Evolutionary conservation across 2,797 vertebrate genomes (phyloP).

Genomic region (Peromyscus melanophrys): DNA sequence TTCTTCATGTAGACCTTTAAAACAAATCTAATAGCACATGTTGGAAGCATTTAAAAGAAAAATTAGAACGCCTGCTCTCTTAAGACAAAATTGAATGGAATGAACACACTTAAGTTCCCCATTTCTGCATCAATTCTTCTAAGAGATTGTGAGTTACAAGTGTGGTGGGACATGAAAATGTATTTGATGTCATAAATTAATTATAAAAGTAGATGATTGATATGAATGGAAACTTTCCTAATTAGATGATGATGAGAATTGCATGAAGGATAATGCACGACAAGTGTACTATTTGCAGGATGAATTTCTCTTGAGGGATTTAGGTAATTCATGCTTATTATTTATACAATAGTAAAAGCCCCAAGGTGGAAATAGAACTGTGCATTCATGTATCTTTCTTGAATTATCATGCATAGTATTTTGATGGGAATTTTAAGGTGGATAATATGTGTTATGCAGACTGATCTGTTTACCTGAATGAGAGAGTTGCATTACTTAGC

Average conservation of each 20-base stretch:
- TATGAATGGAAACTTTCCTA: conserved; percentile 61
- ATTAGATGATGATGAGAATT: conserved; percentile 75
- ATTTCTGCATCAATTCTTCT: conserved; percentile 51
- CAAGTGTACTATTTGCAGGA: conserved; percentile 51
- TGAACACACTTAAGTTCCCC: background rate
- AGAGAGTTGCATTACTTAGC: background rate
- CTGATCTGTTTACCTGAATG: background rate
- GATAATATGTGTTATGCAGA: conserved; percentile 31
- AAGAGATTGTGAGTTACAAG: conserved; percentile 63
- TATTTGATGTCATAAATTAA: conserved; percentile 70
- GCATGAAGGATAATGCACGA: conserved; percentile 46
- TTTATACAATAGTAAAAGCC: conserved; percentile 80
- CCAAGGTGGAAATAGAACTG: conserved; percentile 52
- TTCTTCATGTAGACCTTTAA: conserved; percentile 2
- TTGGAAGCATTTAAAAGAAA: conserved; percentile 33
- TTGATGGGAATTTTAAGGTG: conserved; percentile 53
- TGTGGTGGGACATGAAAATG: conserved; percentile 54
- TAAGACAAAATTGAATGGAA: conserved; percentile 40
- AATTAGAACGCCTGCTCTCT: background rate
- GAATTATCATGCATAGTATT: conserved; percentile 54
- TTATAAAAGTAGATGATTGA: conserved; percentile 67
- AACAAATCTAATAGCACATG: background rate
- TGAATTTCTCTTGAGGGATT: conserved; percentile 80
- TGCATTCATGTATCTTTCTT: conserved; percentile 46
- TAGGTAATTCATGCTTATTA: conserved; percentile 77